Evolutionary conservation across 2,113 vertebrate species (phyloP).

Genomic region (Casuarius casuarius): DNA sequence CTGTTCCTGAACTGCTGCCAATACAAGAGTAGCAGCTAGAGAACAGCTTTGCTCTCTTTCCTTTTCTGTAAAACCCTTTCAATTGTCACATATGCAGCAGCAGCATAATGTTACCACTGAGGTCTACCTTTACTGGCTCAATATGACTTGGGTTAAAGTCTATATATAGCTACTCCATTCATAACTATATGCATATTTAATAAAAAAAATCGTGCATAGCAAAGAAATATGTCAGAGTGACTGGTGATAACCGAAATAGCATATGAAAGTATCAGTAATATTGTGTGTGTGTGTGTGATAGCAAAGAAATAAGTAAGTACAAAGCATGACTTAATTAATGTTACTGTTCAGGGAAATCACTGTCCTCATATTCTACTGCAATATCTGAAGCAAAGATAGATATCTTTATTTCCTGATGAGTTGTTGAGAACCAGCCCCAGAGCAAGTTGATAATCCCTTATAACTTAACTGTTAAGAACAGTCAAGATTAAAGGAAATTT

Average conservation of each 20-base stretch:
- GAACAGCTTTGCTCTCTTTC: background rate
- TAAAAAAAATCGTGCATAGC: background rate
- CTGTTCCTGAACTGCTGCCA: background rate
- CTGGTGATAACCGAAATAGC: background rate
- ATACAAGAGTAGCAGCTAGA: background rate
- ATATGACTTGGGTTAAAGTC: background rate
- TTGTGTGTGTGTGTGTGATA: background rate
- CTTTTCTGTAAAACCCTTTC: background rate
- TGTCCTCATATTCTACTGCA: background rate
- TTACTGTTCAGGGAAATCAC: background rate
- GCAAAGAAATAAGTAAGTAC: background rate
- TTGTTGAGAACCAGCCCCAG: background rate
- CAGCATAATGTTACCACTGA: background rate
- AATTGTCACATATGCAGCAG: background rate
- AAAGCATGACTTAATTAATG: background rate
- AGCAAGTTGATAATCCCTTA: background rate
- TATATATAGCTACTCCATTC: background rate
- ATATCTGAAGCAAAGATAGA: background rate
- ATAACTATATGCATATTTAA: background rate
- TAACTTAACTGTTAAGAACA: background rate
- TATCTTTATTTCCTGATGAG: background rate
- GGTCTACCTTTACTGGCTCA: background rate
- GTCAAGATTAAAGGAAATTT: background rate
- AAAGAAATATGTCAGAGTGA: background rate
- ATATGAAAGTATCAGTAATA: background rate